phyloP scores from a whole-genome alignment of 2,888 invertebrate genomes.

The Allolobophora icterica region DNA sequence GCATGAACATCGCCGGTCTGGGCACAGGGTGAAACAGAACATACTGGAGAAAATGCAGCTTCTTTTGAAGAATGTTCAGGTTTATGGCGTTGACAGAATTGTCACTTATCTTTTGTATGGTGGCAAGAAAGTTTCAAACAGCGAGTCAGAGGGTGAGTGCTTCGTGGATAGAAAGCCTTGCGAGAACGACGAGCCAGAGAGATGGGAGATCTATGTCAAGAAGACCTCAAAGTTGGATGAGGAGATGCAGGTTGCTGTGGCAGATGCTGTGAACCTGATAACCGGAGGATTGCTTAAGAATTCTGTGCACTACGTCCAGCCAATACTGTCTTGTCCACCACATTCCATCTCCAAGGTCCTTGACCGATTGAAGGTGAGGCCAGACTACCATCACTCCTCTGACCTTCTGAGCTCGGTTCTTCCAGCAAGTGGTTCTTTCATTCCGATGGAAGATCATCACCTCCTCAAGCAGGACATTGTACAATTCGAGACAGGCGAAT shows the following conservation, averaged over 20 bases:
- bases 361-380: slow-evolving; percentile 50
- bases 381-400: slow-evolving; percentile 46
- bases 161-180: slow-evolving; percentile 45
- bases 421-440: slow-evolving; percentile 49
- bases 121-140: slow-evolving; percentile 43
- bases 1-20: slow-evolving; percentile 49
- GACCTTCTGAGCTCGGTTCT: slow-evolving; percentile 42
- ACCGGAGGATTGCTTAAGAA: slow-evolving; percentile 47
- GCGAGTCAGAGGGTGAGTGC: slow-evolving; percentile 49
- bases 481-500: slow-evolving; percentile 49
- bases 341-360: slow-evolving; percentile 50
- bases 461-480: slow-evolving; percentile 50
- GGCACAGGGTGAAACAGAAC: slow-evolving; percentile 44
- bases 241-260: slow-evolving; percentile 48
- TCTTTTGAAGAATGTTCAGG: slow-evolving; percentile 44
- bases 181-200: slow-evolving; percentile 30
- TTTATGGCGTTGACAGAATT: slow-evolving; percentile 48
- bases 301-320: slow-evolving; percentile 51
- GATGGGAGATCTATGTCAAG: slow-evolving; percentile 50
- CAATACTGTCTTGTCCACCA: slow-evolving; percentile 50
- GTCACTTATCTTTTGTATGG: slow-evolving; percentile 47
- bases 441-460: slow-evolving; percentile 52
- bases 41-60: slow-evolving; percentile 45
- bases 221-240: slow-evolving; percentile 45
- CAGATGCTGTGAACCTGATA: slow-evolving; percentile 48